Conservation (phyloP, 2,797 vertebrate genomes). For the Emydoidea blandingii region DNA sequence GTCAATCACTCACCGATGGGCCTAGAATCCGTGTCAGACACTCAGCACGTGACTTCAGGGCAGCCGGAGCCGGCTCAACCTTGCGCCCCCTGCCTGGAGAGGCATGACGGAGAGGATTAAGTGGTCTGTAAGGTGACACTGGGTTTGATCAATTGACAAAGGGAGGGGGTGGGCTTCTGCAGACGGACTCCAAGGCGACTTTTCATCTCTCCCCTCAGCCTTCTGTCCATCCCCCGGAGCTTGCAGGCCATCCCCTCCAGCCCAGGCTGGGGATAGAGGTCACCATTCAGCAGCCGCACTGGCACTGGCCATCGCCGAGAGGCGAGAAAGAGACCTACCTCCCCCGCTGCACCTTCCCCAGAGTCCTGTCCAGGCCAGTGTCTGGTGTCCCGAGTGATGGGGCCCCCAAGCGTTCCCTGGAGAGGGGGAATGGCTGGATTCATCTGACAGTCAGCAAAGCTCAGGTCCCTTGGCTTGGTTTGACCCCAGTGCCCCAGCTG, state of each 20-base stretch:
- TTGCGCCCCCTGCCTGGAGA: constrained; percentile 66
- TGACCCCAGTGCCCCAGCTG: neutral
- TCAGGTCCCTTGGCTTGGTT: neutral
- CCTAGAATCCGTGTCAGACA: constrained; percentile 25
- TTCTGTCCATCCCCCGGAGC: neutral
- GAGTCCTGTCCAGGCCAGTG: neutral
- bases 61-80: constrained; percentile 65
- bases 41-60: constrained; percentile 59
- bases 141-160: constrained; percentile 19
- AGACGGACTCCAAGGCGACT: neutral
- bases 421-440: neutral
- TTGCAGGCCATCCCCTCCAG: neutral
- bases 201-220: constrained; percentile 24
- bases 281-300: too few relatives aligned
- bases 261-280: too few relatives aligned
- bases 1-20: constrained; percentile 67
- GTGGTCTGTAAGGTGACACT: constrained; percentile 76
- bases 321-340: too few relatives aligned
- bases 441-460: neutral
- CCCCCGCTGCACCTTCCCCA: neutral
- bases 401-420: neutral
- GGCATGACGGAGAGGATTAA: constrained; percentile 75
- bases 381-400: neutral
- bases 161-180: neutral
- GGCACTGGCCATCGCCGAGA: too few relatives aligned